Conservation (phyloP, 2,797 vertebrate genomes). For the Petrocephalus schoutedeni region DNA sequence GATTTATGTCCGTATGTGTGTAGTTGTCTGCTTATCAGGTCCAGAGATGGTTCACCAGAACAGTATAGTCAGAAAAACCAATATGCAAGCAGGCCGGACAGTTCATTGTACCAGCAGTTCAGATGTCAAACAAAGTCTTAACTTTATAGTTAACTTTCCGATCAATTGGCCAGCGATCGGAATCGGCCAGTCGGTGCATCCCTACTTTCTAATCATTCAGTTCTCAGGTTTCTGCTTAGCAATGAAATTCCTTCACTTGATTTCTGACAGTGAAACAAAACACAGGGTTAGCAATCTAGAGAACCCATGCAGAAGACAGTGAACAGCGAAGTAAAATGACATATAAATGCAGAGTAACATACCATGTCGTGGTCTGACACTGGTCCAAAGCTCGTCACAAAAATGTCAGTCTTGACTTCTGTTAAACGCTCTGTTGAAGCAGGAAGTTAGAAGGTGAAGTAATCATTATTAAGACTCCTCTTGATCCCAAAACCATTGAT, state of each 20-base stretch:
- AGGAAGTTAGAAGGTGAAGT: not conserved
- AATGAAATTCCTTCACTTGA: not conserved
- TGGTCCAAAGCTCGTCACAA: conserved; percentile 89
- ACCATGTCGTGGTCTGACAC: conserved; percentile 95
- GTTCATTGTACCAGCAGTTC: no score
- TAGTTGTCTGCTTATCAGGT: not conserved
- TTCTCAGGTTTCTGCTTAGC: no score
- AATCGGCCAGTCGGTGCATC: no score
- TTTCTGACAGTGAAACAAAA: not conserved
- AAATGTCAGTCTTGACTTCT: conserved; percentile 88
- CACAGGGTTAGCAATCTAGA: not conserved
- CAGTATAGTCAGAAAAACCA: no score
- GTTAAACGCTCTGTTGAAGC: conserved; percentile 78
- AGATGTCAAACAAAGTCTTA: no score
- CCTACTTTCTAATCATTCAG: no score
- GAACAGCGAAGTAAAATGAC: not conserved
- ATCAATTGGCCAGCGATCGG: no score
- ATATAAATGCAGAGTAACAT: conserved; percentile 47
- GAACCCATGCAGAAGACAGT: not conserved
- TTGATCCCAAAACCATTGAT: not conserved
- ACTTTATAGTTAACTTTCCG: no score
- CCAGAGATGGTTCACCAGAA: not conserved
- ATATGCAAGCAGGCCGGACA: not conserved
- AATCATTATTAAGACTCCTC: not conserved
- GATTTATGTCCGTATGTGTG: not conserved